phyloP scores from a whole-genome alignment of 2,113 vertebrate genomes.

The Colossoma macropomum region DNA sequence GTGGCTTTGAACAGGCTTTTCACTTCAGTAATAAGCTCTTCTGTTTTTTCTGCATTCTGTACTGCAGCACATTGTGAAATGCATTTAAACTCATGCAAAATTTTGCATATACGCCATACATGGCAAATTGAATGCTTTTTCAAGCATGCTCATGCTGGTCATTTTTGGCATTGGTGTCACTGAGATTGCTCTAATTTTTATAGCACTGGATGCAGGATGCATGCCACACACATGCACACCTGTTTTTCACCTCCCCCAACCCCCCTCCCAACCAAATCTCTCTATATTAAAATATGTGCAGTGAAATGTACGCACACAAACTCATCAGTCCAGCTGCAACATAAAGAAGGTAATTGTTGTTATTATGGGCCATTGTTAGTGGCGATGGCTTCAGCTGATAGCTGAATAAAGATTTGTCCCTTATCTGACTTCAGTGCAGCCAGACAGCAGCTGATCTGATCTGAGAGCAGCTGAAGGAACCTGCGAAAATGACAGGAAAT shows the following conservation, averaged over 20 bases:
- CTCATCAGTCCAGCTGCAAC: conserved; percentile 10
- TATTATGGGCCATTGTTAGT: conserved; percentile 26
- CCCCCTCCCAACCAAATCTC: no score
- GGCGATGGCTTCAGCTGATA: conserved; percentile 39
- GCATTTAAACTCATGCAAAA: not conserved
- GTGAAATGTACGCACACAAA: not conserved
- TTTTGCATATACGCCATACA: not conserved
- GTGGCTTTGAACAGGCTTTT: not conserved
- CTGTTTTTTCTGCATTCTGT: not conserved
- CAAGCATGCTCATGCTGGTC: no score
- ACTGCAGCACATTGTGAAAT: not conserved
- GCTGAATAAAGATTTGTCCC: not conserved
- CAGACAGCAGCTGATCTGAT: conserved; percentile 51
- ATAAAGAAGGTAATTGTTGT: conserved; percentile 26
- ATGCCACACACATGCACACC: no score
- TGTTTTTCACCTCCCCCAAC: no score
- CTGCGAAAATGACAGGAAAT: conserved; percentile 53
- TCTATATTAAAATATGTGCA: not conserved
- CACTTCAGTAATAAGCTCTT: not conserved
- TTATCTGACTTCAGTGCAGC: conserved; percentile 31
- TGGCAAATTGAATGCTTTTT: no score
- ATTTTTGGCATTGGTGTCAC: no score
- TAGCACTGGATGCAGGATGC: no score
- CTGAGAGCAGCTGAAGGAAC: conserved; percentile 35
- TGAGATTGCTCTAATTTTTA: no score